These are phyloP conservation scores for Embiotoca jacksoni DNA, from an alignment of 2,113 vertebrate genomes.

Conservation along the genomic window DNA sequence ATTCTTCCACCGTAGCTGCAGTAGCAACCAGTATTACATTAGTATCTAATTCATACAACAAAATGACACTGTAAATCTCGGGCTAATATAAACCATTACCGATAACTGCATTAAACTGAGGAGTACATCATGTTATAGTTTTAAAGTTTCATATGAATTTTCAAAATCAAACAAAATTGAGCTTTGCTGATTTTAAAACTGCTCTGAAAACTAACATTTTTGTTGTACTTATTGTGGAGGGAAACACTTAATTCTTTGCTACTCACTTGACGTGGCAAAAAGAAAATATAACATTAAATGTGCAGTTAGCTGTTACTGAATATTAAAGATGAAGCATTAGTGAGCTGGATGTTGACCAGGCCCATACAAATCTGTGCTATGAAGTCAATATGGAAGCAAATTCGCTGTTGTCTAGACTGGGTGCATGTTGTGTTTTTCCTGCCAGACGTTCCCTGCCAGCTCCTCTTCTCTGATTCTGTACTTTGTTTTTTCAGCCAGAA, in stretches of 20 bases:
- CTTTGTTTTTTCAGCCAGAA: conserved; percentile 55
- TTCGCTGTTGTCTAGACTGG: conserved; percentile 25
- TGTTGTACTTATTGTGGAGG: background rate
- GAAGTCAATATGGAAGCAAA: conserved; percentile 31
- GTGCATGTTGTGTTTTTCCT: conserved; percentile 59
- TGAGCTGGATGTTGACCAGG: conserved; percentile 30
- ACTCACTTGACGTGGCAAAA: conserved; percentile 7
- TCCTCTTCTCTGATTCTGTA: conserved; percentile 51
- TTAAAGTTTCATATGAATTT: background rate
- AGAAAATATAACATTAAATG: conserved; percentile 5
- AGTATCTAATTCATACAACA: background rate
- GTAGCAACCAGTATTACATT: background rate
- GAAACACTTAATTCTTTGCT: background rate
- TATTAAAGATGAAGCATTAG: conserved; percentile 2
- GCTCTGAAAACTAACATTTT: too few relatives aligned
- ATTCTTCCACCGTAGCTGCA: background rate
- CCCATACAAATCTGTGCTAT: conserved; percentile 14
- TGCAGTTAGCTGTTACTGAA: conserved; percentile 5
- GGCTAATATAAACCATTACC: background rate
- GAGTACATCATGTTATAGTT: background rate
- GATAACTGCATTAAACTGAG: background rate
- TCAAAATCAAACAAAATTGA: too few relatives aligned
- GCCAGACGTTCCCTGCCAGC: conserved; percentile 48
- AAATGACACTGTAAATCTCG: background rate
- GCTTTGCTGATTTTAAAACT: too few relatives aligned